These are phyloP conservation scores for Camponotus vicinus DNA, from an alignment of 1,140 invertebrate species.

Conservation along the genomic window DNA sequence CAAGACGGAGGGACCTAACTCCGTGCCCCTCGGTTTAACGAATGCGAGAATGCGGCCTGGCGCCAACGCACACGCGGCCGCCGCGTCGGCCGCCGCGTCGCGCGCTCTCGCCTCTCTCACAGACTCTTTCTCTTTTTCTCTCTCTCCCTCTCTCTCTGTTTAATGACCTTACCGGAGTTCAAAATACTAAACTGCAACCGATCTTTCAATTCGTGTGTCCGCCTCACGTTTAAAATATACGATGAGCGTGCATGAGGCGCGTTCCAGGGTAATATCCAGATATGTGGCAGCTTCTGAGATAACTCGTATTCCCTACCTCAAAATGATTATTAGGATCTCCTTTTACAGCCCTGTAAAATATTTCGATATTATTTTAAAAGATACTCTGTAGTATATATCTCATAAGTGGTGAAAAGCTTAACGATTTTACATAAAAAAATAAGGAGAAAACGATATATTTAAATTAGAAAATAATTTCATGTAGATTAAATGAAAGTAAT, in stretches of 20 bases:
- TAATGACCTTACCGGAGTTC: conserved; percentile 56
- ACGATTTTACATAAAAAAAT: background rate
- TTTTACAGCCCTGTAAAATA: background rate
- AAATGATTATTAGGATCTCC: background rate
- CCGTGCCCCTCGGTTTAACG: conserved; percentile 78
- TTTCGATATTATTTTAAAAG: background rate
- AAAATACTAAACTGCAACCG: conserved; percentile 52
- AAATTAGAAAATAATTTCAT: background rate
- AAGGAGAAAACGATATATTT: background rate
- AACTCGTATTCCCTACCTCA: background rate
- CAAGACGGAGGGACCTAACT: conserved; percentile 58
- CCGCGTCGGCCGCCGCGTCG: conserved; percentile 71
- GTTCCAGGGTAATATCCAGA: background rate
- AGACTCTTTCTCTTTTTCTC: conserved; percentile 54
- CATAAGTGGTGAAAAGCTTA: background rate
- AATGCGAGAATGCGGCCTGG: conserved; percentile 85
- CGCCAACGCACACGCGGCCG: conserved; percentile 80
- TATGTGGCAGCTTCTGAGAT: background rate
- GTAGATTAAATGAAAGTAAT: background rate
- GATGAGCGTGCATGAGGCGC: background rate
- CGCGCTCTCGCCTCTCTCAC: conserved; percentile 69
- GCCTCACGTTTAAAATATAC: conserved; percentile 31
- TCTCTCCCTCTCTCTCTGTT: conserved; percentile 45
- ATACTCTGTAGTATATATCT: background rate
- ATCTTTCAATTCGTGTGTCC: conserved; percentile 31